A percentile compares a stretch with the other conserved stretches of the same genome.
Evolutionary conservation across 2,113 vertebrate species (phyloP).

Genomic region (Smithornis capensis): DNA sequence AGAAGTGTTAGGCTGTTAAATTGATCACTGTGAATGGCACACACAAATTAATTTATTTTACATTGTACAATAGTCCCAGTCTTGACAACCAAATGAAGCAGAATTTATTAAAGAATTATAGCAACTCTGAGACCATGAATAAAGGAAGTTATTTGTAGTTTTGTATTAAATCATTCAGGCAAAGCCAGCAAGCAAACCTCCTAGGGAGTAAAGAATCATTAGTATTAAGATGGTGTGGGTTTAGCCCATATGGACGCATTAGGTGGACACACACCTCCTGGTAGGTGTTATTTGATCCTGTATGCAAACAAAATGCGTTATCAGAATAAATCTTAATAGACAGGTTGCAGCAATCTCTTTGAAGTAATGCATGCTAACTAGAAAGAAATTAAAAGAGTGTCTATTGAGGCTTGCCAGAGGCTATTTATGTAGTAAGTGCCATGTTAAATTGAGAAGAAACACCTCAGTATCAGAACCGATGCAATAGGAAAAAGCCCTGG

Average conservation of each 20-base stretch:
- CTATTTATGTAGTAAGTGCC: not conserved
- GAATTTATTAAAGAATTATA: not conserved
- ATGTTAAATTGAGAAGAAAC: not conserved
- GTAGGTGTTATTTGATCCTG: not conserved
- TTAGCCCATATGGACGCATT: conserved; percentile 10
- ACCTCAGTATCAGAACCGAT: not conserved
- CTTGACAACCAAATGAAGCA: not conserved
- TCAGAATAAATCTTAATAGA: not conserved
- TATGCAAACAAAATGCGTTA: not conserved
- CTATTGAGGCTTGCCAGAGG: not conserved
- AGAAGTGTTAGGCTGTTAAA: not conserved
- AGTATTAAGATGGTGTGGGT: not conserved
- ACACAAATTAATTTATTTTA: not conserved
- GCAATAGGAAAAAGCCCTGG: not conserved
- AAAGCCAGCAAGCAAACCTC: not conserved
- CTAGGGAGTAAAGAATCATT: not conserved
- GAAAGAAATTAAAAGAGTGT: not conserved
- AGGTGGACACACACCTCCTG: not conserved
- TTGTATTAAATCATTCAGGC: not conserved
- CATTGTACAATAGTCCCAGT: not conserved
- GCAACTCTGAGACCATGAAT: not conserved
- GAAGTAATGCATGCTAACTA: not conserved
- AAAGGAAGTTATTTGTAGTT: not conserved
- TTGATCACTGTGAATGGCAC: not conserved
- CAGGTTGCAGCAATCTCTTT: not conserved